These are phyloP conservation scores for Sinocyclocheilus grahami DNA, from an alignment of 2,113 vertebrate genomes.

Conservation along the genomic window DNA sequence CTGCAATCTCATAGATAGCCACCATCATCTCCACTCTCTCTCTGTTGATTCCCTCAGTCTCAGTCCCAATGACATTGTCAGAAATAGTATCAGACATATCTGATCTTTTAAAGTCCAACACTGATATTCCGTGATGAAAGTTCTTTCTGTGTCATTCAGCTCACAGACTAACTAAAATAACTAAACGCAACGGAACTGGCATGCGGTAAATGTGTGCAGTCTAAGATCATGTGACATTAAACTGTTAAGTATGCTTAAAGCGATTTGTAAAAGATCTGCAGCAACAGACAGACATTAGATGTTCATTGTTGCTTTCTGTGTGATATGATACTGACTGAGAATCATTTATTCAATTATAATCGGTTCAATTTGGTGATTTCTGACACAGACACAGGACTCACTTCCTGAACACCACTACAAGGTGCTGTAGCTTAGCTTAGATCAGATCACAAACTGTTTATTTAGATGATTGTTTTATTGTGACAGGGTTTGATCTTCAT, in stretches of 20 bases:
- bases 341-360: not conserved
- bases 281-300: not conserved
- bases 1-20: not conserved
- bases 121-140: not conserved
- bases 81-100: not conserved
- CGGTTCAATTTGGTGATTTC: not conserved
- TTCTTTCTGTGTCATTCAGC: not conserved
- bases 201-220: not conserved
- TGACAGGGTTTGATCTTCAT: not conserved
- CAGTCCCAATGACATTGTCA: not conserved
- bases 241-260: not conserved
- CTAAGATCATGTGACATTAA: not conserved
- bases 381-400: not conserved
- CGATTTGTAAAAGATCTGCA: not conserved
- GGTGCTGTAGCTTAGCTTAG: not conserved
- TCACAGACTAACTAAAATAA: not conserved
- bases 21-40: not conserved
- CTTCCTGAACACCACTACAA: not conserved
- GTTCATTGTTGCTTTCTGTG: not conserved
- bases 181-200: not conserved
- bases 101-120: not conserved
- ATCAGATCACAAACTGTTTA: not conserved
- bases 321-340: not conserved
- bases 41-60: not conserved
- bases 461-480: not conserved